A percentile compares a stretch with the other conserved stretches of the same genome.
These are phyloP conservation scores for Uria aalge DNA, from an alignment of 2,113 vertebrate species.

Conservation along the genomic window DNA sequence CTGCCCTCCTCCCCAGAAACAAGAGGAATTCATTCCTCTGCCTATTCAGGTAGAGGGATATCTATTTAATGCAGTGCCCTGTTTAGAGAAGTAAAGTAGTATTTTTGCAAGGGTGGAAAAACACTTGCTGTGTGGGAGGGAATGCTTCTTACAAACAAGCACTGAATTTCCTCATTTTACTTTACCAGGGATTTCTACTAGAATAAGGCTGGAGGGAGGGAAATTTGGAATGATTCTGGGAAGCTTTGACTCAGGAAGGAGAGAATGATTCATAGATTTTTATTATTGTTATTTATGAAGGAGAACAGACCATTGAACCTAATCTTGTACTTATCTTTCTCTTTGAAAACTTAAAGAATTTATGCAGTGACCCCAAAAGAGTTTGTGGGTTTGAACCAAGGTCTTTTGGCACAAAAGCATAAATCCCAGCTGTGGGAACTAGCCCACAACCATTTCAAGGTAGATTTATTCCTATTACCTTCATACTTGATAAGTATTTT, in stretches of 20 bases:
- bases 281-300: conserved; percentile 26
- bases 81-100: background rate
- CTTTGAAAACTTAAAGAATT: conserved; percentile 4
- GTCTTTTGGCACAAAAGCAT: background rate
- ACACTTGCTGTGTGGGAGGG: conserved; percentile 9
- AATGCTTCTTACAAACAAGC: conserved; percentile 1
- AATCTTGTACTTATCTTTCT: conserved; percentile 10
- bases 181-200: background rate
- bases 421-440: background rate
- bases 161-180: background rate
- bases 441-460: background rate
- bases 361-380: background rate
- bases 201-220: background rate
- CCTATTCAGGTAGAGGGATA: background rate
- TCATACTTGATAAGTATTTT: background rate
- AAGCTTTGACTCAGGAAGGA: conserved; percentile 42
- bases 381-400: background rate
- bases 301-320: background rate
- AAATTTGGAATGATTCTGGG: conserved; percentile 28
- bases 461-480: background rate
- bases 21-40: background rate
- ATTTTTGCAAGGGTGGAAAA: conserved; percentile 11
- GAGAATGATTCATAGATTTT: conserved; percentile 32
- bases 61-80: background rate
- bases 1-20: background rate